These are phyloP conservation scores for Hyles euphorbiae DNA, from an alignment of 1,140 invertebrate species.

Conservation along the genomic window DNA sequence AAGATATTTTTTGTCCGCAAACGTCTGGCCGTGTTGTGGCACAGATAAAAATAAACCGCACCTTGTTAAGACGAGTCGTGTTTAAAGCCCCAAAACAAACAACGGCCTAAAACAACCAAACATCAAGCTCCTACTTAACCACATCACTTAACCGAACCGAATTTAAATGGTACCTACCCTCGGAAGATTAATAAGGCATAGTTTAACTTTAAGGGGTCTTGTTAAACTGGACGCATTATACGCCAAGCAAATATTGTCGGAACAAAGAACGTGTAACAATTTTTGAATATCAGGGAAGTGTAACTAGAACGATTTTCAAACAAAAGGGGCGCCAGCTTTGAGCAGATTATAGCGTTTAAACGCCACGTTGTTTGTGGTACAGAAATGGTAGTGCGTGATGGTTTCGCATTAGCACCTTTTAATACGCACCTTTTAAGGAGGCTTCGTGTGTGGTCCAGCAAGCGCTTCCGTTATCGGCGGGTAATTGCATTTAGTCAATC, in stretches of 20 bases:
- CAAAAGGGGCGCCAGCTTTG: constrained; percentile 34
- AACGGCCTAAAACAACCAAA: constrained; percentile 65
- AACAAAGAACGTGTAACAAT: constrained; percentile 60
- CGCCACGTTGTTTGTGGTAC: constrained; percentile 51
- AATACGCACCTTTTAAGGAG: constrained; percentile 57
- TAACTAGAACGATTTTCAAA: constrained; percentile 47
- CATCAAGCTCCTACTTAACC: constrained; percentile 59
- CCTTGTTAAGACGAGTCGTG: constrained; percentile 60
- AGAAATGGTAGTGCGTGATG: constrained; percentile 62
- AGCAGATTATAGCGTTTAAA: constrained; percentile 64
- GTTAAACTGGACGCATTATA: constrained; percentile 53
- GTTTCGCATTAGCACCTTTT: constrained; percentile 71
- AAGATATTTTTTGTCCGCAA: constrained; percentile 3
- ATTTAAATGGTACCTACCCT: constrained; percentile 34
- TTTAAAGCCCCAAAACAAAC: constrained; percentile 56
- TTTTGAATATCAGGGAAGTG: constrained; percentile 48
- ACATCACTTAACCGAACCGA: constrained; percentile 58
- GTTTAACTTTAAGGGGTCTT: constrained; percentile 26
- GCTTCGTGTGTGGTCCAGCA: constrained; percentile 60
- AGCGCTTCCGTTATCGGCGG: no score
- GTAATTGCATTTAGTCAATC: no score
- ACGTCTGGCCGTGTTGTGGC: constrained; percentile 28
- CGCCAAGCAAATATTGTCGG: constrained; percentile 56
- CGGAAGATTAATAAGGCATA: constrained; percentile 18
- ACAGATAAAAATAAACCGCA: constrained; percentile 48